Evolutionary conservation across 2,113 vertebrate genomes (phyloP).

Genomic region (Protobothrops mucrosquamatus): DNA sequence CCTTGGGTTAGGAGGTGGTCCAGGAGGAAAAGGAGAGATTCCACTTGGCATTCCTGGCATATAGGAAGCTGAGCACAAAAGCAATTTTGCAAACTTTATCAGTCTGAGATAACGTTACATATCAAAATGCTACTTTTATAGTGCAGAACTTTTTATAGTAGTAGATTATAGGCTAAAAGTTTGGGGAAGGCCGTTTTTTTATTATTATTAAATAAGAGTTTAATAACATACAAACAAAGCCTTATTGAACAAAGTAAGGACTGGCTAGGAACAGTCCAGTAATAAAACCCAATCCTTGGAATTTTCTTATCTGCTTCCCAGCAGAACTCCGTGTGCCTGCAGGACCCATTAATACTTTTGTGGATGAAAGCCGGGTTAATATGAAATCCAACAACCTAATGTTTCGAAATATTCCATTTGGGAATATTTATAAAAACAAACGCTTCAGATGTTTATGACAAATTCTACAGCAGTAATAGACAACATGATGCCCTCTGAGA

Average conservation of each 20-base stretch:
- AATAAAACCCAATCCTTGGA: not conserved
- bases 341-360: not conserved
- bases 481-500: not conserved
- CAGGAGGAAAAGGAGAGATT: conserved; percentile 82
- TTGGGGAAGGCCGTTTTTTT: not conserved
- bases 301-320: not conserved
- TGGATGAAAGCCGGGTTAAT: not conserved
- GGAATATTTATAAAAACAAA: not conserved
- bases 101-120: not conserved
- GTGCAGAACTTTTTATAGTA: not conserved
- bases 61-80: conserved; percentile 84
- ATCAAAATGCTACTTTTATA: not conserved
- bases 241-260: not conserved
- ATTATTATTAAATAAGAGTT: not conserved
- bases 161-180: not conserved
- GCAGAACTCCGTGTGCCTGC: not conserved
- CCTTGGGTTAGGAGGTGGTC: conserved; percentile 86
- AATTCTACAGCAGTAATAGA: not conserved
- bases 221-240: not conserved
- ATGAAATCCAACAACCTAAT: not conserved
- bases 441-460: not conserved
- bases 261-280: not conserved
- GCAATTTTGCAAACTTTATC: conserved; percentile 46
- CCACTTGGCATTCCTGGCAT: conserved; percentile 88
- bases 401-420: not conserved